Percentiles rank a stretch among this genome's conserved stretches.
phyloP scores from a whole-genome alignment of 1,140 invertebrate genomes.

The Anastrepha obliqua region DNA sequence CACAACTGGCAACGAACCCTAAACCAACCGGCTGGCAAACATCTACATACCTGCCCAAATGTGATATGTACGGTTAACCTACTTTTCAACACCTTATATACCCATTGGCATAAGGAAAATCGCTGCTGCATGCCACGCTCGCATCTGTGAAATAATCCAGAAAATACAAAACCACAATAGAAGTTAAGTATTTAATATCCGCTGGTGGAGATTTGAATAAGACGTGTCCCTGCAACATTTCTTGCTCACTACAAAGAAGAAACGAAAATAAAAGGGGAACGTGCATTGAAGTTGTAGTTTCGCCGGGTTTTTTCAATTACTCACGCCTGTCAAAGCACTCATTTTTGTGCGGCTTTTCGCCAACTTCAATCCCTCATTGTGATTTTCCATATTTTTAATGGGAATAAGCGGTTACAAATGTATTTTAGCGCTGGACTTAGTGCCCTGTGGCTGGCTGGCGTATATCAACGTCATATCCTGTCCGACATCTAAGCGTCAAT shows the following conservation, averaged over 20 bases:
- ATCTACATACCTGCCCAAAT: neutral
- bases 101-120: conserved; percentile 20
- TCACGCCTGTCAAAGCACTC: neutral
- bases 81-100: conserved; percentile 24
- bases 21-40: neutral
- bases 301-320: neutral
- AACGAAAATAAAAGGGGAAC: neutral
- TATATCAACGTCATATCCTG: conserved; percentile 54
- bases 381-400: neutral
- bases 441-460: neutral
- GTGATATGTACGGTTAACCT: neutral
- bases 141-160: conserved; percentile 20
- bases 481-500: conserved; percentile 36
- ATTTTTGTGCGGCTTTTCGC: neutral
- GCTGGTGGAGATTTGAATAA: neutral
- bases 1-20: no score
- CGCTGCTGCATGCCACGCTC: conserved; percentile 27
- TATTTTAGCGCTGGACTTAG: neutral
- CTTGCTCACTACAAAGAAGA: neutral
- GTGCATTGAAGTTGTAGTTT: neutral
- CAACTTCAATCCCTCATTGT: neutral
- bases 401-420: neutral
- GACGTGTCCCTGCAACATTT: conserved; percentile 22
- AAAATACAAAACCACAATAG: neutral
- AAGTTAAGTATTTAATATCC: neutral